phyloP scores from a whole-genome alignment of 2,888 invertebrate genomes.

The Lamellibrachia satsuma region DNA sequence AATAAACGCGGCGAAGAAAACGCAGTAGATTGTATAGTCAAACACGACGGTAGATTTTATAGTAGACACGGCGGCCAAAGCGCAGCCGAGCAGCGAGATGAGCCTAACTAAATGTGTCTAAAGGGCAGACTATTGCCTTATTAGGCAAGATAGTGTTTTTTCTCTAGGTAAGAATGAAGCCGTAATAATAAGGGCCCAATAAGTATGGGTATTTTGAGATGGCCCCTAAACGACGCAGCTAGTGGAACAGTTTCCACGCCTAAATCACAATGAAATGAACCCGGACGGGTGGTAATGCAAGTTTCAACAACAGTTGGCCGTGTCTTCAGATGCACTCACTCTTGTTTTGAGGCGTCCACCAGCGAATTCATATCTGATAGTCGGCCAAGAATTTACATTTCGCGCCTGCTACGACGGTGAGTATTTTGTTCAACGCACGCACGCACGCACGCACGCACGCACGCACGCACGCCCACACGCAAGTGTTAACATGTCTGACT shows the following conservation, averaged over 20 bases:
- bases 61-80: too few relatives aligned
- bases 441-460: not conserved
- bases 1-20: too few relatives aligned
- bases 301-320: not conserved
- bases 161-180: too few relatives aligned
- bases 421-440: not conserved
- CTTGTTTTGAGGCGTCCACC: not conserved
- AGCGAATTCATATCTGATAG: not conserved
- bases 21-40: too few relatives aligned
- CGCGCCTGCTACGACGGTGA: not conserved
- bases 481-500: too few relatives aligned
- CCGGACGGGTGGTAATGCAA: not conserved
- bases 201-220: not conserved
- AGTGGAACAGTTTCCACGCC: not conserved
- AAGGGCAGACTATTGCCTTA: too few relatives aligned
- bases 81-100: too few relatives aligned
- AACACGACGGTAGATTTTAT: too few relatives aligned
- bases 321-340: not conserved
- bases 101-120: too few relatives aligned
- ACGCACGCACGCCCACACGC: not conserved
- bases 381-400: not conserved
- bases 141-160: too few relatives aligned
- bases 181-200: not conserved
- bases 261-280: not conserved
- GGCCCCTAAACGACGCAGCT: not conserved